A percentile compares a stretch with the other conserved stretches of the same genome.
Conservation (phyloP, 2,888 invertebrate genomes). For the Atethmia centrago region DNA sequence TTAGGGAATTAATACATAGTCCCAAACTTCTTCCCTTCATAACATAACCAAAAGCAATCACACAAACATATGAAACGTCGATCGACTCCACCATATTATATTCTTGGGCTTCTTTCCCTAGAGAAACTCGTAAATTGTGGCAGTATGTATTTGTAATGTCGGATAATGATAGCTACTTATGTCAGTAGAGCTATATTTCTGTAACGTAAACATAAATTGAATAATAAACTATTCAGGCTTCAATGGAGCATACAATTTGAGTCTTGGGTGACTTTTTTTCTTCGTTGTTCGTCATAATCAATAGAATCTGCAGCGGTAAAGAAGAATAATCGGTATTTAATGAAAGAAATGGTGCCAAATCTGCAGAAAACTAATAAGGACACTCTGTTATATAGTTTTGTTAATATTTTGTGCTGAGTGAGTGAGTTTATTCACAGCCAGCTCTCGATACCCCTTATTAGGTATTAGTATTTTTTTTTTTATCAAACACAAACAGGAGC, state of each 20-base stretch:
- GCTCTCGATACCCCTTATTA: background rate
- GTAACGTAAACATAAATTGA: background rate
- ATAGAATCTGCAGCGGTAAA: background rate
- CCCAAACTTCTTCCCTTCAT: conserved; percentile 9
- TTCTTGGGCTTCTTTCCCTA: conserved; percentile 5
- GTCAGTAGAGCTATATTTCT: background rate
- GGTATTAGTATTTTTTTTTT: background rate
- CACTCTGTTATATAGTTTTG: background rate
- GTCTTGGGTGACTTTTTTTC: background rate
- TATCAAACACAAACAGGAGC: background rate
- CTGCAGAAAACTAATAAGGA: background rate
- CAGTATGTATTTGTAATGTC: conserved; percentile 15
- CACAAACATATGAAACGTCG: background rate
- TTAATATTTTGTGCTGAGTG: background rate
- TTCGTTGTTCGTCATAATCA: background rate
- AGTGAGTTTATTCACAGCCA: background rate
- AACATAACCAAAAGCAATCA: conserved; percentile 21
- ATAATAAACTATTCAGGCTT: background rate
- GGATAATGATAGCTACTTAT: background rate
- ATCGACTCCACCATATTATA: conserved; percentile 7
- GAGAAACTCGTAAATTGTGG: conserved; percentile 22
- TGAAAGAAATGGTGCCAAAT: background rate
- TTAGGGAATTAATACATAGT: background rate
- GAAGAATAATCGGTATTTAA: background rate
- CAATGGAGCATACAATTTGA: no score